Evolutionary conservation across 1,140 invertebrate genomes (phyloP), one percentile per base, ranked within the genome.

Genomic region (Drosophila mauritiana): DNA sequence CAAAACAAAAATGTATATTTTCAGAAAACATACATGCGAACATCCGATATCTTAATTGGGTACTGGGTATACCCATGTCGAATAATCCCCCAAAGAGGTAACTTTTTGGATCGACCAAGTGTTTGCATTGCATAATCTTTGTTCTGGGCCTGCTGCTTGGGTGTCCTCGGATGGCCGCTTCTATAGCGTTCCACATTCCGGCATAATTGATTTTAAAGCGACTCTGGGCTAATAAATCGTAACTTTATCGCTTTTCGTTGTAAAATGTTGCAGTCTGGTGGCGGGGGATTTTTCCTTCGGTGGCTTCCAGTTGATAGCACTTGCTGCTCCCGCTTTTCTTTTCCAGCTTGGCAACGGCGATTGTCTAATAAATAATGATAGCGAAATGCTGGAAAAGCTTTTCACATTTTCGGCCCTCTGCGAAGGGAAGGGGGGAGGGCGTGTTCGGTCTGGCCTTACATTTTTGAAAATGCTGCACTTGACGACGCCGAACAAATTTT

Each of bases 131-230:
- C 84, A 89, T 89, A 89, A 89, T 89, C 84, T 89, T 59, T 61
- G 48, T 65, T 76, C 58, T 67, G 68, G 63, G 70, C 45, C 42
- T 74, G 70, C 85, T 78, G 77, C 81, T 77, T 90, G 86, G 86
- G 85, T 90, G 85, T 90, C 83, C 86, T 68, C 61, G 64, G 86
- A 58, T 79, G 42, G 56, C 51, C 56, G 45, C 59, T 75, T 54
- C 57, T 15, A 49, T 68, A 78, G 76, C 80, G 90, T 91, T 91
- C 90, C 86, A 90, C 90, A 91, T 91, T 91, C 90, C 90, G 78
- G 90, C 85, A 91, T 91, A 91, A 91, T 91, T 91, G 90, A 91
- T 91, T 91, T 91, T 91, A 91, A 90, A 89, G 80, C 77, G 68
- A 83, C 75, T 80, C 78, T 78, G 56, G 74, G 78, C 90, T 91